These are phyloP conservation scores for Nasonia oneida DNA, from an alignment of 2,888 invertebrate genomes.

Conservation along the genomic window DNA sequence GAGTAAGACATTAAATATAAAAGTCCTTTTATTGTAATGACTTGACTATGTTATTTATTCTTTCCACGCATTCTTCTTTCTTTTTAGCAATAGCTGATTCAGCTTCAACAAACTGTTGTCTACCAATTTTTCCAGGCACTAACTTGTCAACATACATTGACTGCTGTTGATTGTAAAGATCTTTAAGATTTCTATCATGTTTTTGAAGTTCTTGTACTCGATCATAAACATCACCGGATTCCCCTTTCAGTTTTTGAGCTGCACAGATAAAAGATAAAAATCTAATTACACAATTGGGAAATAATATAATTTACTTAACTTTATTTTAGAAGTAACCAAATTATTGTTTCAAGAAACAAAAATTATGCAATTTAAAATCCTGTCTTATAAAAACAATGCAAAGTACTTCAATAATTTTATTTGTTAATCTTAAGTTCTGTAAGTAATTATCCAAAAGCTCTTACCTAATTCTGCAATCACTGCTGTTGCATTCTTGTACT, in stretches of 20 bases:
- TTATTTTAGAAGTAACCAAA: too few relatives aligned
- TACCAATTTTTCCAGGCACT: slow-evolving; percentile 82
- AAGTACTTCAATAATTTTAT: not conserved
- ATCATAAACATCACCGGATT: slow-evolving; percentile 83
- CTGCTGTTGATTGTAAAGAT: slow-evolving; percentile 80
- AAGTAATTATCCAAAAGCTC: not conserved
- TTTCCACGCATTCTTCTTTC: slow-evolving; percentile 81
- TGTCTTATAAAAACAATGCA: not conserved
- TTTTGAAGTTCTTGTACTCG: slow-evolving; percentile 83
- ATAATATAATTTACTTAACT: not conserved
- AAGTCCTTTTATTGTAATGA: slow-evolving; percentile 73
- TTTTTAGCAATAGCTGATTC: slow-evolving; percentile 81
- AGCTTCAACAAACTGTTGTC: slow-evolving; percentile 82
- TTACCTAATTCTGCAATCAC: slow-evolving; percentile 80
- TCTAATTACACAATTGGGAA: slow-evolving; percentile 49
- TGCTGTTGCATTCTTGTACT: slow-evolving; percentile 82
- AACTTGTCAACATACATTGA: slow-evolving; percentile 83
- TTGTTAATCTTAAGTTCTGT: not conserved
- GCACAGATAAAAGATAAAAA: not conserved
- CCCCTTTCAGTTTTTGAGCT: slow-evolving; percentile 81
- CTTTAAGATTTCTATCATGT: slow-evolving; percentile 80
- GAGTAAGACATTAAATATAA: not conserved
- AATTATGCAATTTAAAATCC: not conserved
- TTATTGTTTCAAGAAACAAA: too few relatives aligned
- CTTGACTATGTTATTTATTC: slow-evolving; percentile 80